phyloP scores from a whole-genome alignment of 2,797 vertebrate genomes.

The Syndactyla subalaris region DNA sequence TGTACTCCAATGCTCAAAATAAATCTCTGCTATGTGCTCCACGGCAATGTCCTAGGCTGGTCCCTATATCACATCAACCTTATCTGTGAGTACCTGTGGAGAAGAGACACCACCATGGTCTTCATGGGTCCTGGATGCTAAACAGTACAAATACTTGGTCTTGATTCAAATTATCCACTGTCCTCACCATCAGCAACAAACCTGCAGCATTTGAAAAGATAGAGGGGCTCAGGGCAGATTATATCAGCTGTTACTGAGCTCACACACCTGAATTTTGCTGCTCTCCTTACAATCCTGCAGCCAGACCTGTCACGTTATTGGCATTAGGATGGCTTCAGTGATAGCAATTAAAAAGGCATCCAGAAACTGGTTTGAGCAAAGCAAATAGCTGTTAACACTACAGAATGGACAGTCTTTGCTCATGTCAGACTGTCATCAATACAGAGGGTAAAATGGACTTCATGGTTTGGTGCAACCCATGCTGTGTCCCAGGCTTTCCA shows the following conservation, averaged over 20 bases:
- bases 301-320: not conserved
- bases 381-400: not conserved
- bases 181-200: not conserved
- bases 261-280: not conserved
- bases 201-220: not conserved
- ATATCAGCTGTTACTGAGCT: not conserved
- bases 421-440: not conserved
- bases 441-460: not conserved
- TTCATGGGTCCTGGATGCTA: not conserved
- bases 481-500: not conserved
- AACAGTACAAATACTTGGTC: fast-evolving
- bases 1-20: not conserved
- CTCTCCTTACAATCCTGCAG: not conserved
- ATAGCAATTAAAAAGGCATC: not conserved
- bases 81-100: not conserved
- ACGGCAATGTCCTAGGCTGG: not conserved
- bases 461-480: not conserved
- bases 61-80: not conserved
- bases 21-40: not conserved
- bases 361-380: not conserved
- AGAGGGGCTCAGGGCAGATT: not conserved
- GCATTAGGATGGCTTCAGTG: not conserved
- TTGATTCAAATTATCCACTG: not conserved
- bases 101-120: fast-evolving
- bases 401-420: not conserved